phyloP scores from a whole-genome alignment of 2,797 vertebrate genomes.

The Tamandua tetradactyla region DNA sequence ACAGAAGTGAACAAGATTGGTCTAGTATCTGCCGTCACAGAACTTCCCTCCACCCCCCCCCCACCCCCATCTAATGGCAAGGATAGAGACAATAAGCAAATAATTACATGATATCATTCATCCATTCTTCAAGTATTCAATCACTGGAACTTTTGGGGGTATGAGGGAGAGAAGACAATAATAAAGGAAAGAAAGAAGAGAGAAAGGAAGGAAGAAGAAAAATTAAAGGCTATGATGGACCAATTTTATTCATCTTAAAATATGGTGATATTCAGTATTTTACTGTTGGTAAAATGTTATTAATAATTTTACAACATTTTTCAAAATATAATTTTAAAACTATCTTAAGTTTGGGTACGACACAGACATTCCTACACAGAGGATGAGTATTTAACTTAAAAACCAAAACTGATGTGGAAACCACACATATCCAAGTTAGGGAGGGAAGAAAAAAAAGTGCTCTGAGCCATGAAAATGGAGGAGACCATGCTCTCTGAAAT shows the following conservation, averaged over 20 bases:
- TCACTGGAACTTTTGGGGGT: neutral
- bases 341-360: constrained; percentile 8
- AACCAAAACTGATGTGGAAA: constrained; percentile 44
- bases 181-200: neutral
- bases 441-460: neutral
- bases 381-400: constrained; percentile 47
- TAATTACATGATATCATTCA: constrained; percentile 27
- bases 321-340: constrained; percentile 34
- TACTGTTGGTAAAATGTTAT: constrained; percentile 38
- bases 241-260: neutral
- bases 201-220: neutral
- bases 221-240: neutral
- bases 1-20: neutral
- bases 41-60: neutral
- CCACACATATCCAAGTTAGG: neutral
- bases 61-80: neutral
- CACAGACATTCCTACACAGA: constrained; percentile 43
- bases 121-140: constrained; percentile 21
- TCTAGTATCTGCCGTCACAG: neutral
- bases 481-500: neutral
- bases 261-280: neutral
- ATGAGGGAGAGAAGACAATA: neutral
- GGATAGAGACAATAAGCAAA: neutral
- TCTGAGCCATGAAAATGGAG: constrained; percentile 23
- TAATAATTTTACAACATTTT: constrained; percentile 36